phyloP scores from a whole-genome alignment of 2,888 invertebrate species.

The Melitaea athalia region DNA sequence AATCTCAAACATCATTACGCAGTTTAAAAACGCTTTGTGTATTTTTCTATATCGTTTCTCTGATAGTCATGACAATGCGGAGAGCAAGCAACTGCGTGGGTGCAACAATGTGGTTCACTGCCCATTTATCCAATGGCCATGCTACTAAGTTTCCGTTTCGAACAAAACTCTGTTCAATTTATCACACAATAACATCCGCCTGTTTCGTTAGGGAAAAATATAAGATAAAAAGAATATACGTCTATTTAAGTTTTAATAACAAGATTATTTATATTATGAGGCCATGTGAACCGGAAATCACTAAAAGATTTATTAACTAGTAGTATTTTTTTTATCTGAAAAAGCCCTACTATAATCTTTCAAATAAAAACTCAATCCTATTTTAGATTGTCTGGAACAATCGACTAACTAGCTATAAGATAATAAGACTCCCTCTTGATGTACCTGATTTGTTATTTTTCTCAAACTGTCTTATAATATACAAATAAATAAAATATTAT shows the following conservation, averaged over 20 bases:
- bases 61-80: conserved; percentile 39
- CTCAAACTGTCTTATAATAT: too few species aligned
- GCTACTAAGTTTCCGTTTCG: conserved; percentile 60
- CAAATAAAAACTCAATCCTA: too few species aligned
- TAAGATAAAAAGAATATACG: conserved; percentile 18
- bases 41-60: conserved; percentile 31
- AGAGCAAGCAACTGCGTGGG: conserved; percentile 47
- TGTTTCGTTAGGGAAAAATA: conserved; percentile 36
- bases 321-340: too few species aligned
- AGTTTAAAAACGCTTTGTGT: conserved; percentile 16
- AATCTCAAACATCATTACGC: not conserved
- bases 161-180: conserved; percentile 48
- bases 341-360: too few species aligned
- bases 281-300: too few species aligned
- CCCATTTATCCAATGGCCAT: conserved; percentile 67
- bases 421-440: too few species aligned
- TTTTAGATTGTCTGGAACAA: too few species aligned
- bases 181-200: conserved; percentile 70
- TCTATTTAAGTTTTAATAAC: conserved; percentile 6
- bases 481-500: too few species aligned
- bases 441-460: too few species aligned
- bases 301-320: too few species aligned
- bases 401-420: too few species aligned
- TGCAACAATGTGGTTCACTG: conserved; percentile 62
- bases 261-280: not conserved